A percentile compares a stretch with the other conserved stretches of the same genome.
phyloP scores from a whole-genome alignment of 2,797 vertebrate genomes.

The Lagodon rhomboides region DNA sequence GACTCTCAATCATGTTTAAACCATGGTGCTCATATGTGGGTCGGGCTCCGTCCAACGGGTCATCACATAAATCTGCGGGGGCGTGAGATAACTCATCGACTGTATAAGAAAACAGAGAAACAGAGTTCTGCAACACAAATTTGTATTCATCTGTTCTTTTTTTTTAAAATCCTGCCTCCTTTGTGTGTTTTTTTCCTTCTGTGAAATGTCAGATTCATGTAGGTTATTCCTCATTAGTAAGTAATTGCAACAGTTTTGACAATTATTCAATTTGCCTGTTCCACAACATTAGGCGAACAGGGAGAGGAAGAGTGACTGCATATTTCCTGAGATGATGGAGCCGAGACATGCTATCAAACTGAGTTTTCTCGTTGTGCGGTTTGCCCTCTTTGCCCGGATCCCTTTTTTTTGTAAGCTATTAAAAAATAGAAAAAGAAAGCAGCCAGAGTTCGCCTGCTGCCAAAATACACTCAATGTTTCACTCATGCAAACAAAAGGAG shows the following conservation, averaged over 20 bases:
- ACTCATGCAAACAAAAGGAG: constrained; percentile 60
- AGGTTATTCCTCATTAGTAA: constrained; percentile 23
- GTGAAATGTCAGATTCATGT: constrained; percentile 3
- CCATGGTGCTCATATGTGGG: background rate
- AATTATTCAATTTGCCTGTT: constrained; percentile 26
- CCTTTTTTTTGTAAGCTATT: constrained; percentile 24
- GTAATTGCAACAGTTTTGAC: constrained; percentile 6
- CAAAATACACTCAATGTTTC: constrained; percentile 54
- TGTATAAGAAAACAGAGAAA: background rate
- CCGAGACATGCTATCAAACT: constrained; percentile 24
- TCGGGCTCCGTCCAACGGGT: background rate
- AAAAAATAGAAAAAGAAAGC: constrained; percentile 31
- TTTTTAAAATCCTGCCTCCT: background rate
- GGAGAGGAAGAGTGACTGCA: background rate
- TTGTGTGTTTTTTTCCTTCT: background rate
- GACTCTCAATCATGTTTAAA: no score
- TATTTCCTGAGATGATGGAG: constrained; percentile 28
- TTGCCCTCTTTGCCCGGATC: constrained; percentile 32
- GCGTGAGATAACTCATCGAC: background rate
- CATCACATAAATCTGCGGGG: background rate
- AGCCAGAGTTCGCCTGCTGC: constrained; percentile 29
- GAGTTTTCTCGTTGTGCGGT: constrained; percentile 31
- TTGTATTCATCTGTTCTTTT: background rate
- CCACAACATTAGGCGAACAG: constrained; percentile 26
- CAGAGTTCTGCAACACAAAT: background rate